Evolutionary conservation across 2,888 invertebrate genomes (phyloP).

Genomic region (Epistrophella euchroma): DNA sequence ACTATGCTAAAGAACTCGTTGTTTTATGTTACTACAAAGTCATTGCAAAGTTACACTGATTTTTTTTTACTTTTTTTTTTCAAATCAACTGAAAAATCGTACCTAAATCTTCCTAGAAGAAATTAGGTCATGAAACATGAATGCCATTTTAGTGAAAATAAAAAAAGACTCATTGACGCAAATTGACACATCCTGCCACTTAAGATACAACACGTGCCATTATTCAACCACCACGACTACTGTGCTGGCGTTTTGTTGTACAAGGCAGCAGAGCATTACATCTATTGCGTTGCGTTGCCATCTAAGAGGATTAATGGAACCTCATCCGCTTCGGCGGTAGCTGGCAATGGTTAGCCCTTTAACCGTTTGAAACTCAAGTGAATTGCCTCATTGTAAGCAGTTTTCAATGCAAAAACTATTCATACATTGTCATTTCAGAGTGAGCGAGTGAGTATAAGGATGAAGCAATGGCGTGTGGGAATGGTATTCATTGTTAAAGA

Average conservation of each 20-base stretch:
- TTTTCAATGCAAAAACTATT: constrained; percentile 51
- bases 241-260: not conserved
- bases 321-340: constrained; percentile 33
- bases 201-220: constrained; percentile 24
- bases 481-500: constrained; percentile 36
- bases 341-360: constrained; percentile 25
- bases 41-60: too few relatives aligned
- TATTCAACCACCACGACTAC: constrained; percentile 17
- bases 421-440: constrained; percentile 38
- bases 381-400: constrained; percentile 68
- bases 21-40: too few relatives aligned
- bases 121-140: constrained; percentile 7
- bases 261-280: constrained; percentile 2
- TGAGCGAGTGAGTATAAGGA: not conserved
- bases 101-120: not conserved
- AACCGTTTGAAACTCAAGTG: constrained; percentile 45
- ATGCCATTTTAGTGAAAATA: not conserved
- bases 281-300: constrained; percentile 28
- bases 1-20: too few relatives aligned
- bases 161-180: constrained; percentile 47
- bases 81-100: too few relatives aligned
- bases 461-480: not conserved
- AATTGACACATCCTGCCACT: constrained; percentile 64
- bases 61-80: too few relatives aligned
- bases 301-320: constrained; percentile 51